Evolutionary conservation across 1,140 invertebrate genomes (phyloP).

Genomic region (Heliconius nattereri): DNA sequence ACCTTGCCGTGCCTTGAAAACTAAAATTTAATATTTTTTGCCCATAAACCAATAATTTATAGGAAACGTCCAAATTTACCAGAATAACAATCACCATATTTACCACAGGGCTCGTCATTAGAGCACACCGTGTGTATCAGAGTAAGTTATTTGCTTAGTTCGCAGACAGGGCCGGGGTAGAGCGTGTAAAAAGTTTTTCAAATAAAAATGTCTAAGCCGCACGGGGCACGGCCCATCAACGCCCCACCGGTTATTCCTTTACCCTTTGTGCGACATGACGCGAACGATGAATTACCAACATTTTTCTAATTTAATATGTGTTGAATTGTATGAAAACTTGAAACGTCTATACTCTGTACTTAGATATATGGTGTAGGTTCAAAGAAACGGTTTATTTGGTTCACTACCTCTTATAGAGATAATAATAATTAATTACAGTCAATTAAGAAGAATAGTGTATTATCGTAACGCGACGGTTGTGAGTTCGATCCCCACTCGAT

Average conservation of each 20-base stretch:
- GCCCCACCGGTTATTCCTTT: conserved; percentile 61
- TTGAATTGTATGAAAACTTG: conserved; percentile 4
- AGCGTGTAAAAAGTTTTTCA: conserved; percentile 69
- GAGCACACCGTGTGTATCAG: conserved; percentile 42
- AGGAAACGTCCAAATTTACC: background rate
- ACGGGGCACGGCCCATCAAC: conserved; percentile 44
- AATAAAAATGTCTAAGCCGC: conserved; percentile 68
- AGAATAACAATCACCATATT: background rate
- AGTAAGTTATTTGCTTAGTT: conserved; percentile 74
- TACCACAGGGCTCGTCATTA: background rate
- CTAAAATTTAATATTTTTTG: background rate
- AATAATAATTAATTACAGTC: no score
- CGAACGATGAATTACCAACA: conserved; percentile 48
- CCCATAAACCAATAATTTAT: no score
- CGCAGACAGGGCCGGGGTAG: conserved; percentile 66
- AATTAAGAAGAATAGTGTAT: no score
- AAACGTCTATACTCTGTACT: background rate
- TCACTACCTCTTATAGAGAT: no score
- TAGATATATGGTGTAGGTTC: background rate
- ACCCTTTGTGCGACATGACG: conserved; percentile 49
- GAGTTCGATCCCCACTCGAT: no score
- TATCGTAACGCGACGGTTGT: no score
- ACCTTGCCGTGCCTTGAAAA: background rate
- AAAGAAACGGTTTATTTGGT: background rate
- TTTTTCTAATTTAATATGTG: conserved; percentile 41